Base-by-base conservation (phyloP, 2,797 vertebrate species). In the Cheirogaleus major region DNA sequence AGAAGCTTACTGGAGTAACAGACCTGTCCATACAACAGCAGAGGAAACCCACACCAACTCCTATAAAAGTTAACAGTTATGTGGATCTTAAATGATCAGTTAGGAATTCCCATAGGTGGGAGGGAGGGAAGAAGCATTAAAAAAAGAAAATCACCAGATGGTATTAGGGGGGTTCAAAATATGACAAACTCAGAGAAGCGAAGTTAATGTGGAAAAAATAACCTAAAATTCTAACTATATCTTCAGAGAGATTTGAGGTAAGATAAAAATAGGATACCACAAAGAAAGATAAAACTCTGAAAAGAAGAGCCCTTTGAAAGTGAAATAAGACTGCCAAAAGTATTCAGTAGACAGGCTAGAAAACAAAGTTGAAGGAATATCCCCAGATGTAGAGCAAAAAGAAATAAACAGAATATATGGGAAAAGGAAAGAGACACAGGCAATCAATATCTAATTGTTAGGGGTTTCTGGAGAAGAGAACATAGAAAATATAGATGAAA, bases 181-280 rank as follows among this genome's bases (percentile, higher is more conserved):
- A 50, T 3, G 70, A 79, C 3, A 22, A 89, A 91, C 61, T 81
- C 45, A 55, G 90, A 23, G 41, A 65, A 80, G 94, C 73, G 83
- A 70, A 92, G 67, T 57, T 25, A 61, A 69, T 41, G 22, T 30
- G 38, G 85, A 20, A 72, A 50, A 79, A 80, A n/a, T 27, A 35
- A 59, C 14, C 65, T 35, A 95, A 91, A 79, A 92, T 73, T 67
- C 25, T 70, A 57, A 4, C 7, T 65, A 6, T 90, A 30, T 67
- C 80, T 94, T 75, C n/a, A 83, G 50, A 88, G 78, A 94, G 25
- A 87, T 63, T 57, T 73, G 70, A 86, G 22, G 11, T 89, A 63
- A 87, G 30, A 70, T 69, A 78, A 67, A 81, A 84, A 92, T 30
- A 70, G 48, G 35, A 82, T 84, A 67, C 11, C 67, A 32, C 23